phyloP scores from a whole-genome alignment of 1,140 invertebrate species.

The Drosophila malerkotliana region DNA sequence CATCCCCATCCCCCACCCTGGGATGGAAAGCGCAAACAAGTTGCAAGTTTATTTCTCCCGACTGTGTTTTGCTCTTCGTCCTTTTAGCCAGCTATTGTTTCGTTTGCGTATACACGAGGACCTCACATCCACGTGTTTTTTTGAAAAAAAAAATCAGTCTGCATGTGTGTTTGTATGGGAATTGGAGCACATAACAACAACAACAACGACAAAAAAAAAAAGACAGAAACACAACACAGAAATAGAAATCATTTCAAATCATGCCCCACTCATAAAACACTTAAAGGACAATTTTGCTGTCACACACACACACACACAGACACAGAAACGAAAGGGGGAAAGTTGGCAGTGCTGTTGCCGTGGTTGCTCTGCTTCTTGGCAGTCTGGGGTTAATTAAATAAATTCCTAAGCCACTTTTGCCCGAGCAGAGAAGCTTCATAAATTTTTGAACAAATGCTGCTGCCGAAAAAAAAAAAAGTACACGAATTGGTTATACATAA shows the following conservation, averaged over 20 bases:
- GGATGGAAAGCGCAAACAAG: slow-evolving; percentile 61
- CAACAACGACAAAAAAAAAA: slow-evolving; percentile 9
- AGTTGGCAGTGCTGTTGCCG: slow-evolving; percentile 15
- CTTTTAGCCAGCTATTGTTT: slow-evolving; percentile 25
- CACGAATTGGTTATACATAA: slow-evolving; percentile 73
- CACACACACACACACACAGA: slow-evolving; percentile 10
- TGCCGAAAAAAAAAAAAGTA: slow-evolving; percentile 21
- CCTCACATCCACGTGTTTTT: slow-evolving; percentile 9
- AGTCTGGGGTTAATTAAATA: slow-evolving; percentile 75
- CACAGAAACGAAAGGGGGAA: slow-evolving; percentile 15
- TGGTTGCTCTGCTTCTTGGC: slow-evolving; percentile 41
- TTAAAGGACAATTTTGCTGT: slow-evolving; percentile 69
- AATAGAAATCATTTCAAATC: slow-evolving; percentile 59
- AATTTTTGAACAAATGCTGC: slow-evolving; percentile 60
- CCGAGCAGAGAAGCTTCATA: slow-evolving; percentile 34
- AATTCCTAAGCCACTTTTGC: slow-evolving; percentile 56
- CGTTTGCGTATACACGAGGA: slow-evolving; percentile 9
- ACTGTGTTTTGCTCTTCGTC: slow-evolving; percentile 12
- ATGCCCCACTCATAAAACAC: slow-evolving; percentile 73
- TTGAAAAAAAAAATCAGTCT: background rate
- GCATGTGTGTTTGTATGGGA: slow-evolving; percentile 43
- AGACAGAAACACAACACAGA: slow-evolving; percentile 37
- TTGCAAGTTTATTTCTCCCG: slow-evolving; percentile 68
- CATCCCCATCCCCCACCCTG: too few relatives aligned
- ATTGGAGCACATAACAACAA: slow-evolving; percentile 64